Percentiles rank a stretch among this genome's conserved stretches.
Conservation (phyloP, 2,888 invertebrate genomes). For the Xanthorhoe spadicearia region DNA sequence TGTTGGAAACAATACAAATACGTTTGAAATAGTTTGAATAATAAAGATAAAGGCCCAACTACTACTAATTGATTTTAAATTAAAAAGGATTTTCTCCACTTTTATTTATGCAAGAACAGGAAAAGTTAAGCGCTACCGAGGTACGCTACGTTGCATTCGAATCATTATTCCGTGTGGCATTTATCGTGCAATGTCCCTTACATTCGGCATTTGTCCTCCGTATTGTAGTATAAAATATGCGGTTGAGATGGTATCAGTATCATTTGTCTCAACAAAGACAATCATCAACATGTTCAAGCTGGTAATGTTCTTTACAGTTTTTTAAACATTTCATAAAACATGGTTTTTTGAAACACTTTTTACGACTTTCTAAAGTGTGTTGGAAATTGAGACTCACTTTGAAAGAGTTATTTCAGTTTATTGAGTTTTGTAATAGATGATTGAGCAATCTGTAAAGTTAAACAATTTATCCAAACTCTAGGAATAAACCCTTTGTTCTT, state of each 20-base stretch:
- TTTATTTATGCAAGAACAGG: background rate
- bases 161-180: conserved; percentile 37
- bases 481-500: background rate
- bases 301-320: conserved; percentile 43
- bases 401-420: background rate
- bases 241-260: conserved; percentile 34
- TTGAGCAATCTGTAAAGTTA: background rate
- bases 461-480: background rate
- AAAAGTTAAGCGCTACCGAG: background rate
- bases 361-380: no score
- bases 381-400: background rate
- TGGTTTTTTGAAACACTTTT: no score
- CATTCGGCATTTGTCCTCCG: conserved; percentile 37
- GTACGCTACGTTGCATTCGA: background rate
- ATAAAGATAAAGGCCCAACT: no score
- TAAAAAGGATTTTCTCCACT: no score
- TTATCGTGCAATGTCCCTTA: conserved; percentile 15
- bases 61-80: no score
- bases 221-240: conserved; percentile 38
- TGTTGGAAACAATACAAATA: no score
- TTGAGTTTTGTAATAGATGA: background rate
- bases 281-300: conserved; percentile 59
- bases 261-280: conserved; percentile 46
- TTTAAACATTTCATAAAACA: background rate
- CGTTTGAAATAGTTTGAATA: no score